Base-by-base conservation (phyloP, 2,888 invertebrate species). In the Alcis repandata region DNA sequence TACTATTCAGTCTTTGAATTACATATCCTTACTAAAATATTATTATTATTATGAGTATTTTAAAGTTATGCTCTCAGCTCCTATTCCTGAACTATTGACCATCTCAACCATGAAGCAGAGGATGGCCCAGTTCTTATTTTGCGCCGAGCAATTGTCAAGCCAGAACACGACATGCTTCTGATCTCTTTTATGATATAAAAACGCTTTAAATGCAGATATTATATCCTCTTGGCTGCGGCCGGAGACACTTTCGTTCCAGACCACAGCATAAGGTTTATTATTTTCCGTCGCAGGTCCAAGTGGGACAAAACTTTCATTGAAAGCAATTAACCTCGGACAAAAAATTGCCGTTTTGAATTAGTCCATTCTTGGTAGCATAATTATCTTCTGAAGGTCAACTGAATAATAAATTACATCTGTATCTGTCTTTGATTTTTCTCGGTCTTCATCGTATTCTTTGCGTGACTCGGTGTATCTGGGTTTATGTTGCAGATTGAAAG, bases 241-340 rank as follows among this genome's bases (percentile, higher is more conserved):
- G 20, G 59, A 64, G 13, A 66, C 15, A n/a, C 57, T 41, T 61
- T 61, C 61, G 1, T 66, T 52, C 65, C 61, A 66, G 11, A 66
- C 22, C 9, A 61, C 65, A n/a, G 65, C 61, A 52, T 45, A 56
- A 40, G 65, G 56, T 38, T 38, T 38, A 9, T 38, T 38, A 49
- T 22, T 17, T 58, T 64, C 59, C 48, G 54, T 49, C 53, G 41
- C 32, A 33, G 48, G 54, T 43, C 63, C 43, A 36, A 64, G 51
- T 40, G 65, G 60, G 40, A 51, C 59, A 3, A 64, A 60, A 27
- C 52, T 60, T 46, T 60, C 40, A 1, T 61, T 61, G 33, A 60
- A 63, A 11, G 63, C 15, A 48, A 59, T 63, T 3, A 64, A 1
- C n/a, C 38, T 38, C n/a, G 38, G 38, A 38, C 38, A 38, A 52